These are phyloP conservation scores for Lepidocyrtoides sp. DNA, from an alignment of 2,888 invertebrate species.

Conservation along the genomic window DNA sequence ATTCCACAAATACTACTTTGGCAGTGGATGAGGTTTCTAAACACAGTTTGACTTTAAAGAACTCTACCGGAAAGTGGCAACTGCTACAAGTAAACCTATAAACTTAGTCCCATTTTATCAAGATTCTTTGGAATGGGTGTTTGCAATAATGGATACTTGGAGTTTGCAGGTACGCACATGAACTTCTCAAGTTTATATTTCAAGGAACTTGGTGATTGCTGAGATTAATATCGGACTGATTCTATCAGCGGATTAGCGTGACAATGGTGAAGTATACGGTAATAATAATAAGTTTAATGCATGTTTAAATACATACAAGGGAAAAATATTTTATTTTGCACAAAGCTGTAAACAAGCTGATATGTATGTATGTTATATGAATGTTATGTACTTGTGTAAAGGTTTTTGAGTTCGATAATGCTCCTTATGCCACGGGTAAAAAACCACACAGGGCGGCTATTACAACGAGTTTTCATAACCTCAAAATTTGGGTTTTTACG, in stretches of 20 bases:
- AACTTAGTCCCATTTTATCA: slow-evolving; percentile 26
- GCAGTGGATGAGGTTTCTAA: no score
- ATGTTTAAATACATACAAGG: background rate
- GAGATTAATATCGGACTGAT: slow-evolving; percentile 37
- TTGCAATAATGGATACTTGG: slow-evolving; percentile 3
- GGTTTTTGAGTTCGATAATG: background rate
- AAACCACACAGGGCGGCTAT: slow-evolving; percentile 15
- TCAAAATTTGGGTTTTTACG: slow-evolving; percentile 1
- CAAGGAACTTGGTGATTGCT: slow-evolving; percentile 58
- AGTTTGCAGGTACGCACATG: slow-evolving; percentile 23
- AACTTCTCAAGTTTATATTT: slow-evolving; percentile 57
- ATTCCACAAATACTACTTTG: no score
- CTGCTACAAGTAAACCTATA: no score
- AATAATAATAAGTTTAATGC: slow-evolving; percentile 19
- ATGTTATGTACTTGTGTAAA: background rate
- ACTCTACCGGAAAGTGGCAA: no score
- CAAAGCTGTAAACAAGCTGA: background rate
- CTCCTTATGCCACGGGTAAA: background rate
- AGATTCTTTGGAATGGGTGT: slow-evolving; percentile 58
- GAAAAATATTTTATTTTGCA: background rate
- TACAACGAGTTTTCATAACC: background rate
- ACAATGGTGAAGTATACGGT: slow-evolving; percentile 18
- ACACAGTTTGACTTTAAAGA: no score
- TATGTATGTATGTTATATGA: no score
- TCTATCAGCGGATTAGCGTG: slow-evolving; percentile 36